Evolutionary conservation across 2,888 invertebrate species (phyloP).

Genomic region (Tetanocera ferruginea): DNA sequence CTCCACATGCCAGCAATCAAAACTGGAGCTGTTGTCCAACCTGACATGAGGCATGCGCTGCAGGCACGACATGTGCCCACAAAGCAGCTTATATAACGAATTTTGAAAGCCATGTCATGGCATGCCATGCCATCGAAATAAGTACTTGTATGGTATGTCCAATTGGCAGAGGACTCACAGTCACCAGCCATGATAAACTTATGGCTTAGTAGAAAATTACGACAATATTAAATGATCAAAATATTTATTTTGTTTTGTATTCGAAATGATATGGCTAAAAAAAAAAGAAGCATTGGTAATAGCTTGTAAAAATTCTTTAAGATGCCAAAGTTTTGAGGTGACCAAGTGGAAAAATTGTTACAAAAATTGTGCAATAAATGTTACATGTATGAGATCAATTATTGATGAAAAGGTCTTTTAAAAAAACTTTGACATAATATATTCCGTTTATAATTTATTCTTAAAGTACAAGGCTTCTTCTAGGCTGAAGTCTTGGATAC

Average conservation of each 20-base stretch:
- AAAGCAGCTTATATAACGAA: background rate
- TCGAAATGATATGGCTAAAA: background rate
- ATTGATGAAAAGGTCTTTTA: no score
- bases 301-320: no score
- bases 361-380: no score
- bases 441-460: no score
- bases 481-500: no score
- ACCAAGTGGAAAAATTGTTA: no score
- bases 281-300: background rate
- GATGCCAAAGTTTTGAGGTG: no score
- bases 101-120: slow-evolving; percentile 15
- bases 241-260: slow-evolving; percentile 1
- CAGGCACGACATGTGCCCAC: slow-evolving; percentile 30
- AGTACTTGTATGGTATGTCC: background rate
- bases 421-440: no score
- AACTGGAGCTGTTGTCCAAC: slow-evolving; percentile 40
- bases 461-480: no score
- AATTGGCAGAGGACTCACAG: background rate
- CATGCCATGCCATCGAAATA: slow-evolving; percentile 10
- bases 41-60: slow-evolving; percentile 38
- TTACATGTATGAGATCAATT: no score
- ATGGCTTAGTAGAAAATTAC: slow-evolving; percentile 16
- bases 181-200: slow-evolving; percentile 5
- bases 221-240: slow-evolving; percentile 33
- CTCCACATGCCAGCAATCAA: slow-evolving; percentile 42